phyloP scores from a whole-genome alignment of 2,797 vertebrate species.

The Sus cebifrons region DNA sequence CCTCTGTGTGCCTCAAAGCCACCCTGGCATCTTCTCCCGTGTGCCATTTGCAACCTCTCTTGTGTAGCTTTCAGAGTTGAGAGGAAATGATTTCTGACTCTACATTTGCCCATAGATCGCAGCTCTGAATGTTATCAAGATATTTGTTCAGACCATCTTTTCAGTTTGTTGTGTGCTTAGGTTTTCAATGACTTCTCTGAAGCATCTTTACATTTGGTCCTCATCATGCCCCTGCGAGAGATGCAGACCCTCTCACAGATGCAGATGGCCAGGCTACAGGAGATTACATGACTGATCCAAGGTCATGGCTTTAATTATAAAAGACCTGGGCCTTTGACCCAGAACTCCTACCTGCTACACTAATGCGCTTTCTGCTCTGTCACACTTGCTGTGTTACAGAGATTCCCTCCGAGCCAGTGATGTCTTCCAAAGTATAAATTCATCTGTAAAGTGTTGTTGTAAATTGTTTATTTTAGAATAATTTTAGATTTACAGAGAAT shows the following conservation, averaged over 20 bases:
- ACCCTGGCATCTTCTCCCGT: not conserved
- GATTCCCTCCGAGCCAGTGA: not conserved
- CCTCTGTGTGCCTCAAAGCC: not conserved
- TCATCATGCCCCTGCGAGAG: not conserved
- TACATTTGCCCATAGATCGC: not conserved
- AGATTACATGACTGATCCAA: not conserved
- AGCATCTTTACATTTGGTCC: not conserved
- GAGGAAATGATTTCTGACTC: not conserved
- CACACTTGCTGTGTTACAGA: not conserved
- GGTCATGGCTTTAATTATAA: not conserved
- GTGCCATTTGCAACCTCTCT: not conserved
- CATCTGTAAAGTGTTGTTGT: not conserved
- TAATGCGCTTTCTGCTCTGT: not conserved
- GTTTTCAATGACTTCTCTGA: constrained; percentile 2
- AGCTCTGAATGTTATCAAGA: not conserved
- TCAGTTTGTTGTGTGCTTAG: not conserved
- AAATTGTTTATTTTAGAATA: constrained; percentile 44
- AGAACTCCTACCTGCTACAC: not conserved
- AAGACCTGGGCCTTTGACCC: not conserved
- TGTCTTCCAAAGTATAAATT: not conserved
- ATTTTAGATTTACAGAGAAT: not conserved
- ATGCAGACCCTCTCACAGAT: not conserved
- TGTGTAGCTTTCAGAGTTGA: not conserved
- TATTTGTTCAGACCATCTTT: not conserved
- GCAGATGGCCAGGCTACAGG: not conserved